These are phyloP conservation scores for Neodiprion pinetum DNA, from an alignment of 1,140 invertebrate genomes.

Conservation along the genomic window DNA sequence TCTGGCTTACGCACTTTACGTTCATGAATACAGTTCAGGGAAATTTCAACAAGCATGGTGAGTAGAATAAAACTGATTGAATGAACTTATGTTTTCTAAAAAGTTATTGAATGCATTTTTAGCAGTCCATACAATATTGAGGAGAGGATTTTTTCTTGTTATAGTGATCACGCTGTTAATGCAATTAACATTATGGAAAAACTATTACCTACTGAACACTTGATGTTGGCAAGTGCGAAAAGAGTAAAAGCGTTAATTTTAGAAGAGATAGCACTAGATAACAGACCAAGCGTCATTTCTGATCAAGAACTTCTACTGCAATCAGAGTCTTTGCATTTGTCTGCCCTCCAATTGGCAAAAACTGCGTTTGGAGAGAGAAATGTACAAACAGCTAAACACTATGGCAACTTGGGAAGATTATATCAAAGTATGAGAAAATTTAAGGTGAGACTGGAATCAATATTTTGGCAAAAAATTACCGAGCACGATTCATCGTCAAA, in stretches of 20 bases:
- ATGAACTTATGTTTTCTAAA: not conserved
- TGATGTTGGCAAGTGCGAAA: slow-evolving; percentile 87
- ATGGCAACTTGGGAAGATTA: slow-evolving; percentile 88
- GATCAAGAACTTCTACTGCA: slow-evolving; percentile 70
- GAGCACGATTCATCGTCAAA: too few species aligned
- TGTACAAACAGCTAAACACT: slow-evolving; percentile 94
- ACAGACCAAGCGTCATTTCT: slow-evolving; percentile 55
- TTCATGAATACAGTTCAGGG: slow-evolving; percentile 89
- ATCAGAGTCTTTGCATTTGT: slow-evolving; percentile 83
- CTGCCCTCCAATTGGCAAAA: slow-evolving; percentile 77
- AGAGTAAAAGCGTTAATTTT: slow-evolving; percentile 90
- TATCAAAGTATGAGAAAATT: slow-evolving; percentile 93
- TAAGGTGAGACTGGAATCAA: slow-evolving; percentile 61
- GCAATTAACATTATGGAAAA: slow-evolving; percentile 84
- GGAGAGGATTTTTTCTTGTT: not conserved
- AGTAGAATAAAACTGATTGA: not conserved
- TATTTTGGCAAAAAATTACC: too few species aligned
- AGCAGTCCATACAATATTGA: not conserved
- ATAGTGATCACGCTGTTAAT: slow-evolving; percentile 77
- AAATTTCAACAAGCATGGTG: slow-evolving; percentile 79
- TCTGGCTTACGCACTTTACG: slow-evolving; percentile 90
- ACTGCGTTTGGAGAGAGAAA: slow-evolving; percentile 89
- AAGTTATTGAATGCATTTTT: not conserved
- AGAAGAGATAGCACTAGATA: slow-evolving; percentile 92
- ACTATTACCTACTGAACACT: slow-evolving; percentile 80